phyloP scores from a whole-genome alignment of 1,140 invertebrate species.

The Drosophila takahashii region DNA sequence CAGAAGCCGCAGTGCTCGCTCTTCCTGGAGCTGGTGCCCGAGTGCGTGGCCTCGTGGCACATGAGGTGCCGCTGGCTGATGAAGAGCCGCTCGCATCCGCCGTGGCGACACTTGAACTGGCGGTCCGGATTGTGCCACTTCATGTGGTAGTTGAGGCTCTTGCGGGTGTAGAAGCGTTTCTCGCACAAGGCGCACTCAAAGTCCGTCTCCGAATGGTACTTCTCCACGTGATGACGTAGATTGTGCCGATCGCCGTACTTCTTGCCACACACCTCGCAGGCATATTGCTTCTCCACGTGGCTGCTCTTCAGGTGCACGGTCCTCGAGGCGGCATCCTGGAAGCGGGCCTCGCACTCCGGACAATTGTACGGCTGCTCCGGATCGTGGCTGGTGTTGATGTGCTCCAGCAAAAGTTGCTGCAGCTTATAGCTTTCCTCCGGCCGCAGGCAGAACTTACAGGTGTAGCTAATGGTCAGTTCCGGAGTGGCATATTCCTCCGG shows the following conservation, averaged over 20 bases:
- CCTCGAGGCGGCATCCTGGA: constrained; percentile 77
- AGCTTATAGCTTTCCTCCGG: constrained; percentile 63
- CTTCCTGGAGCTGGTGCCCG: constrained; percentile 62
- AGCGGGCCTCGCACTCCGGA: constrained; percentile 64
- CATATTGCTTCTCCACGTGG: constrained; percentile 71
- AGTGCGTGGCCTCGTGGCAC: constrained; percentile 75
- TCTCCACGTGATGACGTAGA: constrained; percentile 72
- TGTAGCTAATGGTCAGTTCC: constrained; percentile 63
- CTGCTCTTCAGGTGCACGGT: constrained; percentile 72
- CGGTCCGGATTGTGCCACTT: constrained; percentile 80
- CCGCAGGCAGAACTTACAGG: constrained; percentile 75
- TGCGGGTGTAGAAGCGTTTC: constrained; percentile 76
- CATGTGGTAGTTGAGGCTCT: constrained; percentile 80
- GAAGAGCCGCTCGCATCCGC: constrained; percentile 72
- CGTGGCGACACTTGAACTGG: constrained; percentile 68
- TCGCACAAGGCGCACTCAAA: constrained; percentile 75
- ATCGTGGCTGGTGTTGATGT: constrained; percentile 66
- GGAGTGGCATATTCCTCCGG: constrained; percentile 12
- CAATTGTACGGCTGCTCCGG: constrained; percentile 76
- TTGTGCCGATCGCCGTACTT: constrained; percentile 81
- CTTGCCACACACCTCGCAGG: constrained; percentile 73
- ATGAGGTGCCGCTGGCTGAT: constrained; percentile 78
- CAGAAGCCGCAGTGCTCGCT: constrained; percentile 74
- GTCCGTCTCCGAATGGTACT: constrained; percentile 80
- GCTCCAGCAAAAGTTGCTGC: constrained; percentile 68